phyloP scores from a whole-genome alignment of 2,888 invertebrate genomes.

The Anarsia innoxiella region DNA sequence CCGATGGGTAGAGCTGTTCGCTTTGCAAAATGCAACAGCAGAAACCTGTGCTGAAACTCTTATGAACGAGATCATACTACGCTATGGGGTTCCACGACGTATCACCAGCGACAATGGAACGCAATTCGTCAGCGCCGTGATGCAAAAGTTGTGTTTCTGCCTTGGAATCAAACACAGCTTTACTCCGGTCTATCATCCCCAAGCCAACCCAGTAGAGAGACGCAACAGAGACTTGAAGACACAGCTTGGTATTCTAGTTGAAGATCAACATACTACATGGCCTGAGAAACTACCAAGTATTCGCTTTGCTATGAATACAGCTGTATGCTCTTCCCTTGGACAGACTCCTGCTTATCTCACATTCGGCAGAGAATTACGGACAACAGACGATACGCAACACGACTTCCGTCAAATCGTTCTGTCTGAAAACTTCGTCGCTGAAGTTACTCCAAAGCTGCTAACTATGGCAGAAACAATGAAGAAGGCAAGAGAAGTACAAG shows the following conservation, averaged over 20 bases:
- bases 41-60: conserved; percentile 14
- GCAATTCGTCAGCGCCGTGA: conserved; percentile 20
- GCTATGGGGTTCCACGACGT: conserved; percentile 19
- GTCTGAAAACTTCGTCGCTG: conserved; percentile 17
- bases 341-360: conserved; percentile 23
- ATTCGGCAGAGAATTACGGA: conserved; percentile 24
- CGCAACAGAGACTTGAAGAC: conserved; percentile 29
- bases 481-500: conserved; percentile 16
- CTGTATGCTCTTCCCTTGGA: conserved; percentile 16
- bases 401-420: conserved; percentile 14
- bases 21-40: conserved; percentile 15
- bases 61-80: conserved; percentile 15
- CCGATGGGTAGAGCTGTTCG: conserved; percentile 18
- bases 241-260: conserved; percentile 24
- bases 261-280: conserved; percentile 21
- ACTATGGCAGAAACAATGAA: conserved; percentile 9
- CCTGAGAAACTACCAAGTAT: conserved; percentile 20
- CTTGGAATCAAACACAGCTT: conserved; percentile 17
- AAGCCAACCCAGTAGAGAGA: conserved; percentile 32
- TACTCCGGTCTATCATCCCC: conserved; percentile 30
- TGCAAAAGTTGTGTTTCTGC: conserved; percentile 16
- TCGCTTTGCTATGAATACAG: conserved; percentile 25
- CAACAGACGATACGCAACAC: conserved; percentile 15
- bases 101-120: conserved; percentile 19
- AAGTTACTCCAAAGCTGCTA: conserved; percentile 17